Evolutionary conservation across 2,888 invertebrate genomes (phyloP).

Genomic region (Lampropteryx suffumata): DNA sequence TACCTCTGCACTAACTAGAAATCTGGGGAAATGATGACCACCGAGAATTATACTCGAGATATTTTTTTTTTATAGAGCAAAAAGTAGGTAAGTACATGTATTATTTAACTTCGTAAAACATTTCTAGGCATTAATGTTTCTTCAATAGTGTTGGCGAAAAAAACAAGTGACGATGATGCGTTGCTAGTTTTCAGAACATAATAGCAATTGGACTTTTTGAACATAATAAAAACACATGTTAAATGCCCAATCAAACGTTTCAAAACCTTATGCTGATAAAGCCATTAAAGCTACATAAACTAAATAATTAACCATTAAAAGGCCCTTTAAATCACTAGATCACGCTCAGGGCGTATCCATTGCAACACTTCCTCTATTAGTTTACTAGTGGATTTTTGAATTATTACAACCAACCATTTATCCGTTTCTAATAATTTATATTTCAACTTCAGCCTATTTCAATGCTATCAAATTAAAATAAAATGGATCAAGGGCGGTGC

Average conservation of each 20-base stretch:
- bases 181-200: too few species aligned
- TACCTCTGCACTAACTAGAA: too few species aligned
- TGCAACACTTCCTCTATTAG: slow-evolving; percentile 15
- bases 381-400: neutral
- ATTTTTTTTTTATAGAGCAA: too few species aligned
- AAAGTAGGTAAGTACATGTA: too few species aligned
- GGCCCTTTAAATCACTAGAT: slow-evolving; percentile 15
- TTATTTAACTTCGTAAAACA: too few species aligned
- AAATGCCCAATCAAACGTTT: neutral
- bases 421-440: slow-evolving; percentile 1
- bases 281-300: neutral
- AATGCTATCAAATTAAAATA: slow-evolving; percentile 12
- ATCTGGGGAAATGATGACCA: too few species aligned
- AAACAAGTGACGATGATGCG: too few species aligned
- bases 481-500: slow-evolving; percentile 17
- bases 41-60: too few species aligned
- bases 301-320: neutral
- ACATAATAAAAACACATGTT: neutral
- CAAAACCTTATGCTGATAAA: neutral
- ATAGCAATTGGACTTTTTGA: too few species aligned
- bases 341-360: slow-evolving; percentile 9
- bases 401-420: slow-evolving; percentile 3
- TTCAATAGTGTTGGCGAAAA: too few species aligned
- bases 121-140: too few species aligned
- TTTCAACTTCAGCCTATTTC: slow-evolving; percentile 8